Base-by-base conservation (phyloP, 1,140 invertebrate species). In the Drosophila albomicans region DNA sequence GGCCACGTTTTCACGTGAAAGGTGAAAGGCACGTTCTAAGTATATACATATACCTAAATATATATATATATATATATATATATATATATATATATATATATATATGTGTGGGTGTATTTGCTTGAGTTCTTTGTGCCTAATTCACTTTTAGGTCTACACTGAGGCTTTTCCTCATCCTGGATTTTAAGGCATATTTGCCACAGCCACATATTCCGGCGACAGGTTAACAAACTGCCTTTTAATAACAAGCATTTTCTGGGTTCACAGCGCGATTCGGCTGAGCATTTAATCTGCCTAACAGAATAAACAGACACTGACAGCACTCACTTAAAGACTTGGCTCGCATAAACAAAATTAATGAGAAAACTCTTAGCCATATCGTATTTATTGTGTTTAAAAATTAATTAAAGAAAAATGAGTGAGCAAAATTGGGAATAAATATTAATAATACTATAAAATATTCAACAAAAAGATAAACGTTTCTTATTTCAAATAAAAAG, bases 1-100 rank as follows among this genome's bases (percentile, higher is more conserved):
- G 85, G 80, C 78, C 80, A 73, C 80, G 85, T 75, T 88, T 80
- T 71, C 74, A 89, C 85, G 80, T 88, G 84, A 88, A 88, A 88
- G 84, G 84, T 88, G 84, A 88, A 88, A 88, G 85, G 78, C 84
- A 89, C 80, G 85, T 82, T 86, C 69, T 41, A 10, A 49, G 43
- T 56, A 73, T 70, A 62, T 56, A 73, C 67, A 62, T 51, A 49
- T 15, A 15, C 15, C 15, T 15, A 15, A 15, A 41, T 52, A 2
- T 46, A 13, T 64, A 3, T 64, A 15, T 15, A 35, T 56, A 73
- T 70, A 61, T 51, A 49, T 69, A 20, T 67, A 38, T 52, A 2
- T 46, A 15, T 15, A 35, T 56, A 73, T 70, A 61, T 51, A 49
- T 69, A 20, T 67, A 38, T 52, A 2, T 46, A 13, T 64, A 3